Evolutionary conservation across 2,113 vertebrate genomes (phyloP).

Genomic region (Pelodiscus sinensis): DNA sequence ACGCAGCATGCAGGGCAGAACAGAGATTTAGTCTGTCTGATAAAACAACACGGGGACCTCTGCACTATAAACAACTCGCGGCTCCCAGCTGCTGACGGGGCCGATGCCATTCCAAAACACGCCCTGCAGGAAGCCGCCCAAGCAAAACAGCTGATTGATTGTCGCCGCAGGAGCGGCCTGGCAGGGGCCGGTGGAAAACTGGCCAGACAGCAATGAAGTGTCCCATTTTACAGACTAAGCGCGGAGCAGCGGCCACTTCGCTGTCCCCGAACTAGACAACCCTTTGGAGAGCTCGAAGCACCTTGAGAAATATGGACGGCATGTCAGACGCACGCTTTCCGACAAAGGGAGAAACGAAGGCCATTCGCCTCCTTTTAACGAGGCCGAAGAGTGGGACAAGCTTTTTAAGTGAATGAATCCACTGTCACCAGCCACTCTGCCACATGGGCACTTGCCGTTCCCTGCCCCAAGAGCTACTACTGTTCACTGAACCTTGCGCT

Average conservation of each 20-base stretch:
- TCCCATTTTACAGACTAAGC: neutral
- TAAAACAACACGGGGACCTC: slow-evolving; percentile 45
- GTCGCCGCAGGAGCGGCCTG: slow-evolving; percentile 54
- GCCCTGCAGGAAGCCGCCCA: slow-evolving; percentile 24
- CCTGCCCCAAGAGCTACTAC: fast-evolving
- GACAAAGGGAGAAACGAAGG: neutral
- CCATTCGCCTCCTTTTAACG: neutral
- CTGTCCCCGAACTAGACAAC: neutral
- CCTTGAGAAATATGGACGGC: neutral
- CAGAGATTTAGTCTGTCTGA: neutral
- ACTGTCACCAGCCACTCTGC: neutral
- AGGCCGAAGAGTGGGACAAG: slow-evolving; percentile 34
- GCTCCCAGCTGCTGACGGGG: slow-evolving; percentile 44
- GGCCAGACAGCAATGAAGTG: neutral
- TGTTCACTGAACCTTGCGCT: fast-evolving
- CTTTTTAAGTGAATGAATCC: slow-evolving; percentile 28
- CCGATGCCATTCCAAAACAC: slow-evolving; percentile 54
- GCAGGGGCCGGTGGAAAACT: slow-evolving; percentile 49
- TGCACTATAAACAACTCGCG: neutral
- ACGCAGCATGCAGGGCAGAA: neutral
- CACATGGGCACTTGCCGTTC: no score
- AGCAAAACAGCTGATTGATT: slow-evolving; percentile 53
- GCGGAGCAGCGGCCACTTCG: neutral
- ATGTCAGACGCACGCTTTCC: neutral
- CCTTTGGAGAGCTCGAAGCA: neutral